Conservation (phyloP, 2,888 invertebrate genomes). For the Megastigmus dorsalis region DNA sequence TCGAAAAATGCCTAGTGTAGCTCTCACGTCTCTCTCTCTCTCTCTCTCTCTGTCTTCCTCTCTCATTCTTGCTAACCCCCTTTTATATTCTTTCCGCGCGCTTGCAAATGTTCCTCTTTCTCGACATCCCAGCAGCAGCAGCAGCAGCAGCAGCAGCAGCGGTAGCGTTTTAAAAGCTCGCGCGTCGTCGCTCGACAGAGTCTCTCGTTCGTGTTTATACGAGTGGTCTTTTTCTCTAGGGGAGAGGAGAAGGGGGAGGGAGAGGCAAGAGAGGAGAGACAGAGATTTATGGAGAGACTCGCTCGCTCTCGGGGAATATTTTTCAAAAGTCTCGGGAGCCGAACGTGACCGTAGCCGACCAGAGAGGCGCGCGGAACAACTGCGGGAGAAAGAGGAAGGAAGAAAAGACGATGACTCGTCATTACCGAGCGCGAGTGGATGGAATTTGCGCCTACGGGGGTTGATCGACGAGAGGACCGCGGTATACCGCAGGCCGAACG, state of each 20-base stretch:
- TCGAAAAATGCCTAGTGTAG: slow-evolving; percentile 32
- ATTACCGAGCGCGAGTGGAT: not conserved
- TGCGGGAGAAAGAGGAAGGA: not conserved
- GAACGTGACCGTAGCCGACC: slow-evolving; percentile 4
- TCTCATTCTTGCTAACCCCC: too few species aligned
- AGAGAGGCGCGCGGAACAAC: too few species aligned
- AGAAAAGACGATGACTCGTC: not conserved
- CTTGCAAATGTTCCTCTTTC: not conserved
- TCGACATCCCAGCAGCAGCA: not conserved
- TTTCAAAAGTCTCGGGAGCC: slow-evolving; percentile 17
- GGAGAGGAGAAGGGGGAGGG: not conserved
- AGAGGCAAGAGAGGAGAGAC: not conserved
- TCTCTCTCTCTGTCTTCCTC: not conserved
- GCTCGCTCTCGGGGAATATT: slow-evolving; percentile 2
- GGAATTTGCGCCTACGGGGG: too few species aligned
- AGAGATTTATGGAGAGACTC: slow-evolving; percentile 34
- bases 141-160: not conserved
- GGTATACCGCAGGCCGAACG: too few species aligned
- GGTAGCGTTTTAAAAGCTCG: not conserved
- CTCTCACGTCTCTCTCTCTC: not conserved
- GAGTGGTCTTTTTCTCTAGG: not conserved
- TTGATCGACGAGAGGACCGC: too few species aligned
- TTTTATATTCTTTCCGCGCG: too few species aligned
- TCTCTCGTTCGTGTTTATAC: not conserved
- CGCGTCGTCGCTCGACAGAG: too few species aligned